Evolutionary conservation across 1,140 invertebrate genomes (phyloP), one percentile per base, ranked within the genome.

Genomic region (Penaeus vannamei): DNA sequence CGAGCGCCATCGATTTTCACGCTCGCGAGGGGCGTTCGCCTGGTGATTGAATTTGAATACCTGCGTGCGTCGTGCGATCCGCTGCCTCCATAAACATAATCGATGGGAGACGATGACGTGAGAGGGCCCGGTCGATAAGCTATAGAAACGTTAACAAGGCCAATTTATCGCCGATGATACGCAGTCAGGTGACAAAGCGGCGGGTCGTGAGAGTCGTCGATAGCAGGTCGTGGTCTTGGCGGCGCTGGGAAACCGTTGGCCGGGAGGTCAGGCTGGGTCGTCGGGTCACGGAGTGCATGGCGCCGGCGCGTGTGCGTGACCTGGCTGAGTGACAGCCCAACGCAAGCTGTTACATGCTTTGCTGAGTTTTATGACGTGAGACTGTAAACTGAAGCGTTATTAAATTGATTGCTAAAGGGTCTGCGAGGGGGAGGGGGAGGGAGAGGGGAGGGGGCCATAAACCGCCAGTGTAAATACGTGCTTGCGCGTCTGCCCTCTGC

Each of bases 111-210:
- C 72, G 85, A 46, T 85, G 72, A 64, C 76, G 85, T 79, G 85
- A 80, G 85, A 19, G 72, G 59, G 53, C 59, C 64, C n/a, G 61
- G 69, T 87, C 86, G 86, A 87, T 87, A 64, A 82, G 79, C 86
- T 69, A 87, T 87, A 87, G 86, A 87, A 82, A 87, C 61, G 86
- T 82, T 87, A 87, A 87, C 86, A 87, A 87, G 86, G 62, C 77
- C 81, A 87, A 87, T 87, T 87, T 87, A 87, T 83, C 80, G 86
- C 60, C 86, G 86, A 87, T 87, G 86, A 87, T 87, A 82, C 80
- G 86, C 86, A 83, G 80, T 87, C 86, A 87, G 86, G 86, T 87
- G 86, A 82, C 62, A 82, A 87, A 87, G 86, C 77, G 32, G 42
- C 22, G 32, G 36, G 69, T 72, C 86, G 86, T 87, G 86, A 87